Percentiles rank a stretch among this genome's conserved stretches.
Conservation (phyloP, 2,888 invertebrate species). For the Rhopalosiphum nymphaeae region DNA sequence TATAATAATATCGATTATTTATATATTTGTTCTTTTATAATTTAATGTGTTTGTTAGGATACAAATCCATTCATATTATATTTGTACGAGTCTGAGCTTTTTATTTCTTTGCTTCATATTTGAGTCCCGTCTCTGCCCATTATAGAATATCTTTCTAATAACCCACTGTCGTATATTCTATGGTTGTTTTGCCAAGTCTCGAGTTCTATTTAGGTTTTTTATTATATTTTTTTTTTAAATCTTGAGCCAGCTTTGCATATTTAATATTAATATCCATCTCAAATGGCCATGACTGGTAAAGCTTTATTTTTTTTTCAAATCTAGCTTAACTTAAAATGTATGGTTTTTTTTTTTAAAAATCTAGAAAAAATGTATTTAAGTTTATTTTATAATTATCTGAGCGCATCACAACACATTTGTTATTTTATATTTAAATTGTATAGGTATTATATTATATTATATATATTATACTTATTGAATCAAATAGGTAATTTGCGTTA, state of each 20-base stretch:
- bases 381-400: background rate
- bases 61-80: background rate
- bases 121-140: background rate
- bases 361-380: background rate
- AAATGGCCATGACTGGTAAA: conserved; percentile 4
- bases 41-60: background rate
- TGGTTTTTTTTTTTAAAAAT: background rate
- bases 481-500: background rate
- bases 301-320: background rate
- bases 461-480: background rate
- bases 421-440: background rate
- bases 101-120: background rate
- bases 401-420: background rate
- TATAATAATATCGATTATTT: background rate
- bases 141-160: conserved; percentile 12
- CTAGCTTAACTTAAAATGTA: background rate
- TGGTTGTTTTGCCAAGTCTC: conserved; percentile 24
- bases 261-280: conserved; percentile 36
- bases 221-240: background rate
- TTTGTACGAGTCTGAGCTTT: background rate
- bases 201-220: background rate
- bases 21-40: background rate
- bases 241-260: conserved; percentile 25
- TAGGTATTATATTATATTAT: background rate
- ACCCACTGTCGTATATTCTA: background rate